A percentile compares a stretch with the other conserved stretches of the same genome.
Conservation (phyloP, 2,888 invertebrate genomes). For the Apotomis turbidana region DNA sequence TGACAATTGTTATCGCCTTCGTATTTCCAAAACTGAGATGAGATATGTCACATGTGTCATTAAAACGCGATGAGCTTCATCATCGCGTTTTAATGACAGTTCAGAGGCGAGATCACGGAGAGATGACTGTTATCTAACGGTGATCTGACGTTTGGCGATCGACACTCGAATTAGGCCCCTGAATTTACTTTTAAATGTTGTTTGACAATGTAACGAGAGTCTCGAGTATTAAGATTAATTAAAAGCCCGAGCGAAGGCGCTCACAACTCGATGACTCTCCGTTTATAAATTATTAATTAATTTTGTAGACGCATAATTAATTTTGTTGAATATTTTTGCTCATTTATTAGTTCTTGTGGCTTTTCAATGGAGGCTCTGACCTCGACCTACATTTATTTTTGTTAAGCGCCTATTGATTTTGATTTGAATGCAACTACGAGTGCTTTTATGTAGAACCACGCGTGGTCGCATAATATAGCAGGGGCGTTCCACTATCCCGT, state of each 20-base stretch:
- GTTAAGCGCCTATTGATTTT: neutral
- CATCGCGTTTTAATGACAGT: too few species aligned
- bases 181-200: constrained; percentile 36
- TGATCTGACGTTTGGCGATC: too few species aligned
- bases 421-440: neutral
- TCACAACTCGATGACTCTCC: constrained; percentile 42
- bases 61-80: too few species aligned
- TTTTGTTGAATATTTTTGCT: constrained; percentile 35
- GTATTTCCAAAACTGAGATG: too few species aligned
- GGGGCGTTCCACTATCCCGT: too few species aligned
- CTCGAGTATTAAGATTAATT: constrained; percentile 37
- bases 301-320: constrained; percentile 35
- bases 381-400: constrained; percentile 28
- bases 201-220: constrained; percentile 40
- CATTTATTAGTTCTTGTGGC: constrained; percentile 30
- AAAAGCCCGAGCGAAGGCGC: constrained; percentile 33
- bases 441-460: neutral
- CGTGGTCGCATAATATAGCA: too few species aligned
- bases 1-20: too few species aligned
- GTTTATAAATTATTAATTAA: constrained; percentile 46
- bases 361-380: constrained; percentile 2
- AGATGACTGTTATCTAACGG: too few species aligned
- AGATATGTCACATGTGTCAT: too few species aligned
- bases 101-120: too few species aligned
- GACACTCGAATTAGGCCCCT: too few species aligned